Evolutionary conservation across 2,888 invertebrate species (phyloP).

Genomic region (Tetrapedia diversipes): DNA sequence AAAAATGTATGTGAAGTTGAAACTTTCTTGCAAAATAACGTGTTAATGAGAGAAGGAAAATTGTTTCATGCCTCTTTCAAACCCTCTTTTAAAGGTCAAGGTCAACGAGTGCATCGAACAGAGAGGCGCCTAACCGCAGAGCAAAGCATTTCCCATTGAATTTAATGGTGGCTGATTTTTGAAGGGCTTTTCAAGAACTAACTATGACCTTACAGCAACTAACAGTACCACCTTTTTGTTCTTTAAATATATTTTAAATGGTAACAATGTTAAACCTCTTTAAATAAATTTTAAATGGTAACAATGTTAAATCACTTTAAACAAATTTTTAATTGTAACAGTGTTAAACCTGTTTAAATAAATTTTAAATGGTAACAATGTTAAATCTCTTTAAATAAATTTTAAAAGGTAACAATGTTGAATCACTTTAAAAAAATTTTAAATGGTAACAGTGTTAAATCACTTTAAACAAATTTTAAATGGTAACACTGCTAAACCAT

Average conservation of each 20-base stretch:
- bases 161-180: background rate
- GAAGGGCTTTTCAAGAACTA: background rate
- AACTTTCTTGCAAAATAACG: background rate
- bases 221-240: background rate
- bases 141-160: background rate
- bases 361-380: too few species aligned
- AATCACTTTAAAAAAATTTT: too few species aligned
- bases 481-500: too few species aligned
- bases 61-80: constrained; percentile 15
- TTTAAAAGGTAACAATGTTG: too few species aligned
- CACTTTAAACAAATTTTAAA: too few species aligned
- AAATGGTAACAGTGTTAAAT: too few species aligned
- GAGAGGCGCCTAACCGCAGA: background rate
- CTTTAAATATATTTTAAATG: background rate
- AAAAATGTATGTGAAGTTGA: too few species aligned
- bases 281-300: too few species aligned
- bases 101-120: constrained; percentile 29
- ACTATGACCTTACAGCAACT: background rate
- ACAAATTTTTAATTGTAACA: too few species aligned
- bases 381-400: too few species aligned
- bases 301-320: background rate
- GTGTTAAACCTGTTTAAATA: too few species aligned
- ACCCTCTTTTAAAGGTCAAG: constrained; percentile 41
- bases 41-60: background rate
- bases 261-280: too few species aligned